Evolutionary conservation across 2,888 invertebrate genomes (phyloP), one percentile per base, ranked within the genome.

Genomic region (Athalia rosae): DNA sequence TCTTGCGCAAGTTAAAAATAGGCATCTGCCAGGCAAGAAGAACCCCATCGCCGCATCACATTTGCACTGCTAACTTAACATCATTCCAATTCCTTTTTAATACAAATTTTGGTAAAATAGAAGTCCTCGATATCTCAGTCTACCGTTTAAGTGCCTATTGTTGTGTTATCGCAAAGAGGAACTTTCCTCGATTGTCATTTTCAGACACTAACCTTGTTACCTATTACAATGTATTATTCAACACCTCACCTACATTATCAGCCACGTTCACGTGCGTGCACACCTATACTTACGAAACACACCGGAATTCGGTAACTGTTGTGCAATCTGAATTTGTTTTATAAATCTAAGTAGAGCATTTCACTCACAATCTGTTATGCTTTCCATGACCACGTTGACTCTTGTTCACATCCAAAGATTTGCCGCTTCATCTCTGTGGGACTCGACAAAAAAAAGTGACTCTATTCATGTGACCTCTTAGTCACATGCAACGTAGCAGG

Each of bases 1-100:
- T 84, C 80, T 83, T 84, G 81, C 83, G 84, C 83, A 82, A 82
- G 83, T 81, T 82, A 76, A 85, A 86, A 87, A 87, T 87, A 87
- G 85, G 82, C 82, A 82, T 79, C 81, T 80, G n/a, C 13, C 11
- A 48, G 62, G 7, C 4, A 28, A 41, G 48, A 2, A n/a, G n/a
- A n/a, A n/a, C 59, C 3, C 6, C 13, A 59, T n/a, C 3, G n/a
- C 67, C 43, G 67, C 53, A 53, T 67, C 67, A 67, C 53, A 67
- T 67, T 67, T 67, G 53, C 67, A 11, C n/a, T 9, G 45, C 58
- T 53, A 61, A 28, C 61, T 15, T 61, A 61, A 13, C 61, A 8
- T 13, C 8, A 13, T 28, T 15, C 6, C 4, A 11, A 61, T 13
- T 8, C 15, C 13, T 61, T 53, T 53, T 53, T 53, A 53, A 53